Evolutionary conservation across 2,797 vertebrate genomes (phyloP).

Genomic region (Helostoma temminkii): DNA sequence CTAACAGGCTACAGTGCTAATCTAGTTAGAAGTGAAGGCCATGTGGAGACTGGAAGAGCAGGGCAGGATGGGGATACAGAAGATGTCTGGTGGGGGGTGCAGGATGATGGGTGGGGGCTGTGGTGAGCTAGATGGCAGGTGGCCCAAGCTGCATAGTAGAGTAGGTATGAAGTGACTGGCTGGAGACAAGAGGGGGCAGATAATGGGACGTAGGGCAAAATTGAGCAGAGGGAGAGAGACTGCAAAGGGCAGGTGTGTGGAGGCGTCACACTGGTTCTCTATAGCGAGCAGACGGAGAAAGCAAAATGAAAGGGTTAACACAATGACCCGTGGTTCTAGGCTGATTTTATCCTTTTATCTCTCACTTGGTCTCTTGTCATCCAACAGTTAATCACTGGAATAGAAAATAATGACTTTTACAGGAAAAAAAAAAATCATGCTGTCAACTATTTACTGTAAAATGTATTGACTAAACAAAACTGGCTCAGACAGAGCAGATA

Average conservation of each 20-base stretch:
- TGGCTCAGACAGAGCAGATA: constrained; percentile 35
- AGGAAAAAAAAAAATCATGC: constrained; percentile 1
- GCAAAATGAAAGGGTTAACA: constrained; percentile 24
- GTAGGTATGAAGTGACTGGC: constrained; percentile 17
- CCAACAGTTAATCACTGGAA: not conserved
- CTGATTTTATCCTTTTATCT: constrained; percentile 14
- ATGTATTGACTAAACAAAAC: not conserved
- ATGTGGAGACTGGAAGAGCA: constrained; percentile 22
- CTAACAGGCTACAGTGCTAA: constrained; percentile 75
- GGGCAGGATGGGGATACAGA: not conserved
- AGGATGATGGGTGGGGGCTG: constrained; percentile 45
- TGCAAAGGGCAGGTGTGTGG: constrained; percentile 42
- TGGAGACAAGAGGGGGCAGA: constrained; percentile 35
- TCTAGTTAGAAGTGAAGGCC: constrained; percentile 74
- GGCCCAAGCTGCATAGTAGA: constrained; percentile 70
- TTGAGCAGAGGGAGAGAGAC: constrained; percentile 27
- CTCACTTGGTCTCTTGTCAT: not conserved
- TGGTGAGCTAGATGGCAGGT: constrained; percentile 66
- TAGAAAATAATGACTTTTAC: not conserved
- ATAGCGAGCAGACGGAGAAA: constrained; percentile 57
- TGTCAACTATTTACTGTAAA: constrained; percentile 29
- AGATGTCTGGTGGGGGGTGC: not conserved
- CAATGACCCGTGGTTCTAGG: constrained; percentile 19
- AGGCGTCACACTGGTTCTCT: constrained; percentile 22
- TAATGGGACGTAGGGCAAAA: constrained; percentile 21